Conservation (phyloP, 2,797 vertebrate genomes). For the Lagocephalus sceleratus region DNA sequence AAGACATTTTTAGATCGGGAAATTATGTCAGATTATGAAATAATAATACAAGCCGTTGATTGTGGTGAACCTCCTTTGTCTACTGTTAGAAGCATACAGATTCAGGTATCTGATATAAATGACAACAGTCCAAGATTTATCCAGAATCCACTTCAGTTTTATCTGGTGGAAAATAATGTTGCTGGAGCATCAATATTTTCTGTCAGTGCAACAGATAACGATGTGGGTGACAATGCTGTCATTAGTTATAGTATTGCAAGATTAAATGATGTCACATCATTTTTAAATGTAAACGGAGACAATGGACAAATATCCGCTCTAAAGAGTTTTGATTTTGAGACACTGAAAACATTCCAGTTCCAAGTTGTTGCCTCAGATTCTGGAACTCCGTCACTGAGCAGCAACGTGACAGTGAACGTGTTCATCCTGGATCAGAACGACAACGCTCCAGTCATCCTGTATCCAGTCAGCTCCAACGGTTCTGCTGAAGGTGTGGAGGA, state of each 20-base stretch:
- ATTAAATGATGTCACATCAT: too few relatives aligned
- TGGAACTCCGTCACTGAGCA: too few relatives aligned
- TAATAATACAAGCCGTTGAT: constrained; percentile 1
- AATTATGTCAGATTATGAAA: constrained; percentile 1
- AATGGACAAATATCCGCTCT: too few relatives aligned
- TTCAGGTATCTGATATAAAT: constrained; percentile 66
- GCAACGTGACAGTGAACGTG: too few relatives aligned
- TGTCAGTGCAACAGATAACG: constrained; percentile 60
- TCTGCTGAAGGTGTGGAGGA: too few relatives aligned
- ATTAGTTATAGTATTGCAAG: constrained; percentile 53
- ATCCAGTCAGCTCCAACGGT: too few relatives aligned
- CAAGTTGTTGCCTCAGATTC: too few relatives aligned
- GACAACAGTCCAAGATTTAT: constrained; percentile 65
- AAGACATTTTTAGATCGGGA: constrained; percentile 67
- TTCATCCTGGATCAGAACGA: too few relatives aligned
- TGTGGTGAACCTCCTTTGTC: constrained; percentile 5
- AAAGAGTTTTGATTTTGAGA: too few relatives aligned
- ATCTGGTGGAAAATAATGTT: constrained; percentile 64
- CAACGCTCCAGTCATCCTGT: too few relatives aligned
- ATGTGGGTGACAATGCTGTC: constrained; percentile 57
- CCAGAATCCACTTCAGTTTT: constrained; percentile 46
- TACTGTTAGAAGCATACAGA: constrained; percentile 42
- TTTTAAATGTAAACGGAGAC: too few relatives aligned
- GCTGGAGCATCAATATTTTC: constrained; percentile 59
- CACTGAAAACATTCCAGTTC: too few relatives aligned